Conservation (phyloP, 2,113 vertebrate species). For the Cinclus cinclus region DNA sequence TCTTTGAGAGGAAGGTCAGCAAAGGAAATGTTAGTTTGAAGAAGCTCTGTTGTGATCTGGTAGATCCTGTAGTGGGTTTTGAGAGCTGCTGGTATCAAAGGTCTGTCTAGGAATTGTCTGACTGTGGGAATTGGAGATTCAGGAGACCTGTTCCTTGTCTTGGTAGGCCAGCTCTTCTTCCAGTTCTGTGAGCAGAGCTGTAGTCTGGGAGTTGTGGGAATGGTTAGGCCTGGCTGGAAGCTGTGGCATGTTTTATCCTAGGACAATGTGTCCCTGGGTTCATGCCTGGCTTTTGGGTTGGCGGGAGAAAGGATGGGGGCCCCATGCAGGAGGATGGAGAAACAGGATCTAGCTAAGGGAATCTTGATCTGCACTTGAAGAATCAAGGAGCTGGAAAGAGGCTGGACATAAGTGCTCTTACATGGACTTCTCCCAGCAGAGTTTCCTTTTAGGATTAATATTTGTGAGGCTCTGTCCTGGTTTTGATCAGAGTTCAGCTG, state of each 20-base stretch:
- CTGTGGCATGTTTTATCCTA: background rate
- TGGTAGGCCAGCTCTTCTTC: background rate
- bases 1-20: background rate
- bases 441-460: background rate
- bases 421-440: background rate
- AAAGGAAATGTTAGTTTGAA: background rate
- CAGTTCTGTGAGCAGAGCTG: background rate
- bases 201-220: background rate
- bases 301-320: background rate
- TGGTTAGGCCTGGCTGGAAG: background rate
- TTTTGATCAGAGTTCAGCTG: background rate
- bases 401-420: background rate
- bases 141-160: background rate
- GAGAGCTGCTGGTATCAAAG: background rate
- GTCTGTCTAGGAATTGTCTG: background rate
- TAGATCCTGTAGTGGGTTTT: background rate
- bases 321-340: background rate
- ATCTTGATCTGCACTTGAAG: accelerated
- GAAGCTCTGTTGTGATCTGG: background rate
- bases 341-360: background rate
- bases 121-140: background rate
- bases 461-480: background rate
- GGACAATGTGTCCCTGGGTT: background rate
- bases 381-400: background rate
- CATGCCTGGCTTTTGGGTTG: background rate